Conservation (phyloP, 2,797 vertebrate genomes). For the Takifugu ocellatus region DNA sequence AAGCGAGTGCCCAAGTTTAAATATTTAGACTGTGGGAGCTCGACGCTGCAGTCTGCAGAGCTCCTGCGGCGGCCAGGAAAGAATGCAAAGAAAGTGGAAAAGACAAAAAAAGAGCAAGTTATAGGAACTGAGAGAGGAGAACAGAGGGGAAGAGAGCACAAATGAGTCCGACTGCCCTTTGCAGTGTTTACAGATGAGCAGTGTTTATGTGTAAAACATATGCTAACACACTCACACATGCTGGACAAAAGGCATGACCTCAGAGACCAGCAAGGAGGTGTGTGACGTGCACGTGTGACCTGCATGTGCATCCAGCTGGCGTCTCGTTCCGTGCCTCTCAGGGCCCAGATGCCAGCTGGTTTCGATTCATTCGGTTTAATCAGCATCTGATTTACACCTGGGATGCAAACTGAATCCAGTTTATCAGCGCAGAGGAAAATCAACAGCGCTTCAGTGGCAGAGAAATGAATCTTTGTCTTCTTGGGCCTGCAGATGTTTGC, state of each 20-base stretch:
- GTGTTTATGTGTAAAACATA: background rate
- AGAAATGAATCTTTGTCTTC: constrained; percentile 10
- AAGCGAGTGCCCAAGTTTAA: constrained; percentile 49
- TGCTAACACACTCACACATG: constrained; percentile 18
- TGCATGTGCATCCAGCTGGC: background rate
- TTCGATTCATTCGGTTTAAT: constrained; percentile 44
- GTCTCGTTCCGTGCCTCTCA: constrained; percentile 9
- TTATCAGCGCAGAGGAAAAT: constrained; percentile 18
- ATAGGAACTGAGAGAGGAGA: constrained; percentile 7
- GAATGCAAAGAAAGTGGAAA: constrained; percentile 15
- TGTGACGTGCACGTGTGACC: constrained; percentile 11
- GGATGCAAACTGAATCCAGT: constrained; percentile 42
- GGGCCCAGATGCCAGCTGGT: constrained; percentile 22
- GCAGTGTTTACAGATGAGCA: too few relatives aligned
- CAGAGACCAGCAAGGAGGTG: constrained; percentile 27
- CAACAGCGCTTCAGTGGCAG: constrained; percentile 4
- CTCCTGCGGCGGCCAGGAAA: constrained; percentile 21
- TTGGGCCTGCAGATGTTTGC: constrained; percentile 3
- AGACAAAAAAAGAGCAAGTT: constrained; percentile 2
- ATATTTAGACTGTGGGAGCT: constrained; percentile 55
- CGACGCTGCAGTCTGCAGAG: constrained; percentile 29
- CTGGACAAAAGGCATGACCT: constrained; percentile 15
- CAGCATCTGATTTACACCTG: constrained; percentile 44
- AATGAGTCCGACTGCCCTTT: background rate
- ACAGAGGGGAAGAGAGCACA: constrained; percentile 39